phyloP scores from a whole-genome alignment of 2,888 invertebrate species.

The Pandemis corylana region DNA sequence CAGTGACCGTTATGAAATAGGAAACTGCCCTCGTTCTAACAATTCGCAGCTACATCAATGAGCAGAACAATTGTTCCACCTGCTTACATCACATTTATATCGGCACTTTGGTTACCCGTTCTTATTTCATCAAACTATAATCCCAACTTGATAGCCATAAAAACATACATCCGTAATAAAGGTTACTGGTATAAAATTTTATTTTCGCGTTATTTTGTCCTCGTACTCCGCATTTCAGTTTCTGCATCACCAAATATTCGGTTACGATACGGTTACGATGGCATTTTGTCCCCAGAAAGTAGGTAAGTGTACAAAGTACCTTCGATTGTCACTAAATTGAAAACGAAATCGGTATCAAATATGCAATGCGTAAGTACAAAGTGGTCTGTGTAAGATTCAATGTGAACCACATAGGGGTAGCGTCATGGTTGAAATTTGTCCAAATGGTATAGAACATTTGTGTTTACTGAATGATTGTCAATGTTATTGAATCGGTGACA shows the following conservation, averaged over 20 bases:
- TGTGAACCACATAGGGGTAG: not conserved
- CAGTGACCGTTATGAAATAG: slow-evolving; percentile 15
- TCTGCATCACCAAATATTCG: slow-evolving; percentile 45
- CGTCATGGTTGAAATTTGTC: slow-evolving; percentile 1
- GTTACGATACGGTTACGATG: slow-evolving; percentile 27
- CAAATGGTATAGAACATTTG: not conserved
- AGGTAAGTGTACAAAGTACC: slow-evolving; percentile 31
- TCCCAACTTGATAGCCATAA: not conserved
- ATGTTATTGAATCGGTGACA: slow-evolving; percentile 44
- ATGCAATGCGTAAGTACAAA: slow-evolving; percentile 45
- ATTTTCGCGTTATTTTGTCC: not conserved
- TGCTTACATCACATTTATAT: not conserved
- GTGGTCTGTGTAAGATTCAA: not conserved
- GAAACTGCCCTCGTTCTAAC: not conserved
- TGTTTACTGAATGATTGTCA: slow-evolving; percentile 39
- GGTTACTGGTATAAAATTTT: slow-evolving; percentile 10
- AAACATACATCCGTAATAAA: not conserved
- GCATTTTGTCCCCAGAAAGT: slow-evolving; percentile 21
- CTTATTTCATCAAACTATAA: not conserved
- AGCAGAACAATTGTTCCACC: not conserved
- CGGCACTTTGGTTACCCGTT: not conserved
- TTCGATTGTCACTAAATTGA: slow-evolving; percentile 48
- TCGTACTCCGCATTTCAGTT: slow-evolving; percentile 35
- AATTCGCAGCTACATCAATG: not conserved
- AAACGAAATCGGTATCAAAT: slow-evolving; percentile 53